phyloP scores from a whole-genome alignment of 2,113 vertebrate species.

The Callipepla californica region DNA sequence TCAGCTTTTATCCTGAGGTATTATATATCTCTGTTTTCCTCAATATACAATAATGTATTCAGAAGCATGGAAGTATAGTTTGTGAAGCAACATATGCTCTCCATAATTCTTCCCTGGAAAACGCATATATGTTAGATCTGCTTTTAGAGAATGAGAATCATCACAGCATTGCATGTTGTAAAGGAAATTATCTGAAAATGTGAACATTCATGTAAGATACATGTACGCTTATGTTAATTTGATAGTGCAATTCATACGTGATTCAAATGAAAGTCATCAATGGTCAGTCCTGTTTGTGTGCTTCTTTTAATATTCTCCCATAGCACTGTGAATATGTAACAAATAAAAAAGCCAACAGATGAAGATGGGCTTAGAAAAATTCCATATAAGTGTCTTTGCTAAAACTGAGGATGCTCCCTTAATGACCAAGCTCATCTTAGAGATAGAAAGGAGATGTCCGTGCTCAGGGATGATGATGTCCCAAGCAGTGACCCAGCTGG shows the following conservation, averaged over 20 bases:
- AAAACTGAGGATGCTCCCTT: background rate
- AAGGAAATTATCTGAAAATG: background rate
- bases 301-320: background rate
- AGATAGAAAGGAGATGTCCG: background rate
- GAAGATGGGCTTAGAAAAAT: background rate
- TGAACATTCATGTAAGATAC: background rate
- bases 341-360: background rate
- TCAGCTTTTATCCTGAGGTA: background rate
- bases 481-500: background rate
- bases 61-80: background rate
- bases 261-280: background rate
- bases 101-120: background rate
- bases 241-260: background rate
- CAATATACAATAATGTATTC: background rate
- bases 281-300: background rate
- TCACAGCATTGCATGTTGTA: background rate
- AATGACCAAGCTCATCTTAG: background rate
- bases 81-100: background rate
- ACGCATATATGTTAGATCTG: background rate
- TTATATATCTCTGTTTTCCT: background rate
- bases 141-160: background rate
- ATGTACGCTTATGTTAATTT: background rate
- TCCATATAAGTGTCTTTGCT: background rate
- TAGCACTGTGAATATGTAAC: background rate
- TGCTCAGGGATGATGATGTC: background rate